Base-by-base conservation (phyloP, 2,113 vertebrate genomes). In the Perca flavescens region DNA sequence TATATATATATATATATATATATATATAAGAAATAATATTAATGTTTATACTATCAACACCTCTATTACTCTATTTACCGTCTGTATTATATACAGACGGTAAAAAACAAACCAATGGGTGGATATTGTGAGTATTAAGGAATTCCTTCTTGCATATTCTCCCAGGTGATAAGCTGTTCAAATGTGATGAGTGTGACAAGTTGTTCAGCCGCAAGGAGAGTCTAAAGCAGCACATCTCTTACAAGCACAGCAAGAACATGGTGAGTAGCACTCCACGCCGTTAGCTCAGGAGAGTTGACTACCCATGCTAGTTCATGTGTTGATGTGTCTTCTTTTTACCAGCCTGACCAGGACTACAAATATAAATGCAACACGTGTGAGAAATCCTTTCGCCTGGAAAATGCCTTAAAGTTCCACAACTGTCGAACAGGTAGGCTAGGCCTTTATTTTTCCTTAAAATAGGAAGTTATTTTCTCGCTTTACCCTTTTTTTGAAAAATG, bases 131-230 rank as follows among this genome's bases (percentile, higher is more conserved):
- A 17, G 50, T 34, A 52, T 52, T 56, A 11, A 34, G 12, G 10
- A 58, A 13, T 49, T n/a, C 31, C 47, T 43, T 31, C n/a, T 0
- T 21, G n/a, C 84, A 3, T 72, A 0, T 46, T 62, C 28, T 74
- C 36, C 40, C 80, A 99, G 98, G 98, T 34, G 98, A 98, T 90
- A 99, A 99, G 89, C 96, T 99, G 17, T 99, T 99, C 86, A 99
- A 98, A 75, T 99, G 98, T 80, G 98, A 99, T 43, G 98, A 99
- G 66, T 99, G 98, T 61, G 96, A 97, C n/a, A 99, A 99, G 89
- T 90, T 99, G 86, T 99, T 99, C 93, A 99, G 98, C 93, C 97
- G 98, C 56, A 99, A 99, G 88, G 98, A 99, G 92, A 99, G 98
- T 77, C 94, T 99, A 74, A 99, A 99, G 95, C 98, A 99, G 89